Conservation (phyloP, 2,888 invertebrate species). For the Zaprionus bogoriensis region DNA sequence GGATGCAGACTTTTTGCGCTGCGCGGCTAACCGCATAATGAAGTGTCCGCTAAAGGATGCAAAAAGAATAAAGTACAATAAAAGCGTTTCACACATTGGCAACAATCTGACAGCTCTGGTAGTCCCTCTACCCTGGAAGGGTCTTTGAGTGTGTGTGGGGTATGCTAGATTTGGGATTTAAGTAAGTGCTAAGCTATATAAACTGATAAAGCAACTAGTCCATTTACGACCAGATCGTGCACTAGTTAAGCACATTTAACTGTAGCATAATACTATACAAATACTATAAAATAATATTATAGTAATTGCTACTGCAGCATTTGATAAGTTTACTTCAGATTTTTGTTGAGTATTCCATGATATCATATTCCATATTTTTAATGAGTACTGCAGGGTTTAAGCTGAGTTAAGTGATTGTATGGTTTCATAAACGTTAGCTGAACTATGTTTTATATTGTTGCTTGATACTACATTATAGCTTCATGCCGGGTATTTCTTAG, state of each 20-base stretch:
- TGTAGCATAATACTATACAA: background rate
- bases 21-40: conserved; percentile 55
- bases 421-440: too few species aligned
- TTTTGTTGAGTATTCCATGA: too few species aligned
- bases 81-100: conserved; percentile 61
- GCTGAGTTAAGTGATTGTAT: too few species aligned
- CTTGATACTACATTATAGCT: too few species aligned
- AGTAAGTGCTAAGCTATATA: background rate
- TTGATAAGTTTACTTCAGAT: too few species aligned
- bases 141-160: background rate
- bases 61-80: conserved; percentile 49
- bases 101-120: conserved; percentile 27
- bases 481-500: too few species aligned
- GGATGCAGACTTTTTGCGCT: conserved; percentile 29
- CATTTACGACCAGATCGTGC: too few species aligned
- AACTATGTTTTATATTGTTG: too few species aligned
- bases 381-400: too few species aligned
- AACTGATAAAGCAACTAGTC: too few species aligned
- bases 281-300: background rate
- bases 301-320: too few species aligned
- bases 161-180: background rate
- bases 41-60: conserved; percentile 68
- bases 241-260: background rate
- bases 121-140: conserved; percentile 16
- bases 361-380: too few species aligned